phyloP scores from a whole-genome alignment of 92 coral and sea anemone species.

The Zoanthus solanderi region DNA sequence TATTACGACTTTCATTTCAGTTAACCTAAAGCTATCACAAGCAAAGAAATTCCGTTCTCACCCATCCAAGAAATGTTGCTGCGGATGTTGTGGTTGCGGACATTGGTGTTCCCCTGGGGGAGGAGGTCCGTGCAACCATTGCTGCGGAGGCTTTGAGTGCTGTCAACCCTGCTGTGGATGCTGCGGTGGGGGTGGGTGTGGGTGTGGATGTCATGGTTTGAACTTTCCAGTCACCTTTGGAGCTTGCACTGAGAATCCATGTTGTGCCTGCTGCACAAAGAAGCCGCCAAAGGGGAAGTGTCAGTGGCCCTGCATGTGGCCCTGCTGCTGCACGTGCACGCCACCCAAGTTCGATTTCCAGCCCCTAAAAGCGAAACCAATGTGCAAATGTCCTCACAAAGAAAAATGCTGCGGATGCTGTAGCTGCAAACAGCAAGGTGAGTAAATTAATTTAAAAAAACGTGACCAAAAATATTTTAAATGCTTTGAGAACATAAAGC shows the following conservation, averaged over 20 bases:
- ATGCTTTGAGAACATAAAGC: no score
- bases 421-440: constrained; percentile 62
- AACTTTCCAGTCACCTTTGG: constrained; percentile 92
- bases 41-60: background rate
- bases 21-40: constrained; percentile 10
- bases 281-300: constrained; percentile 88
- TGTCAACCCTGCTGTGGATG: constrained; percentile 88
- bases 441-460: background rate
- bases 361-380: constrained; percentile 84
- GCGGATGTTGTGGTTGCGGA: constrained; percentile 73
- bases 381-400: constrained; percentile 83
- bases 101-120: constrained; percentile 62
- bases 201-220: constrained; percentile 77
- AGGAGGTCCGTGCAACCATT: constrained; percentile 82
- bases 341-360: constrained; percentile 83
- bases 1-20: constrained; percentile 4
- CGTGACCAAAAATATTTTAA: no score
- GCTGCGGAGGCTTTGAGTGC: constrained; percentile 93
- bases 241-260: constrained; percentile 87
- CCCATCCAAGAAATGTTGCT: constrained; percentile 45
- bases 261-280: constrained; percentile 88
- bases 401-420: constrained; percentile 61
- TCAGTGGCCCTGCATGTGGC: constrained; percentile 97
- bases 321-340: constrained; percentile 87
- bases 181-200: constrained; percentile 77